Conservation (phyloP, 2,888 invertebrate genomes). For the Ferdinandea cuprea region DNA sequence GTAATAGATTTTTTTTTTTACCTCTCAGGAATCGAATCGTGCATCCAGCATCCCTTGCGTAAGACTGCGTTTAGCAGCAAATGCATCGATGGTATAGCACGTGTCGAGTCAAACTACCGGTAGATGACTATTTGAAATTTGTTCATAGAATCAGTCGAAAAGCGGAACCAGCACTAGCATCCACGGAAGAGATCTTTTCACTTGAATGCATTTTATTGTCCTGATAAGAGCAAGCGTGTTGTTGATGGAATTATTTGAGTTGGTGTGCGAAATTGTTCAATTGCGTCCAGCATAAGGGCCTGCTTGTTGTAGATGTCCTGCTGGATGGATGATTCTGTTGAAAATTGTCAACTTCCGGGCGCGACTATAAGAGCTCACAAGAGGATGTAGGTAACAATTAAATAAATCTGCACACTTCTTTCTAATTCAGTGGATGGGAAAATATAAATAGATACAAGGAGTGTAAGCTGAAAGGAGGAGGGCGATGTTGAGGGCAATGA, state of each 20-base stretch:
- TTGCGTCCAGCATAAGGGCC: conserved; percentile 20
- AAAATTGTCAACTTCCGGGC: conserved; percentile 60
- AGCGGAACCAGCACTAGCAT: conserved; percentile 57
- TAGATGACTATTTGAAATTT: conserved; percentile 50
- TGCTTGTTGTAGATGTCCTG: no score
- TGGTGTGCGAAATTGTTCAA: conserved; percentile 45
- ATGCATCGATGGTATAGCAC: conserved; percentile 25
- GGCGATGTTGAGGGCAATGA: background rate
- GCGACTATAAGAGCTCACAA: conserved; percentile 6
- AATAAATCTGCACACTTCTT: conserved; percentile 48
- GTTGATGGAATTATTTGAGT: conserved; percentile 2
- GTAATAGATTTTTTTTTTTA: conserved; percentile 20
- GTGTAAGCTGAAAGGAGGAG: background rate
- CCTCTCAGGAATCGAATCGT: conserved; percentile 1
- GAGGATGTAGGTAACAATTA: conserved; percentile 37
- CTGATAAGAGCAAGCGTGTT: conserved; percentile 37
- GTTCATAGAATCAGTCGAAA: conserved; percentile 14
- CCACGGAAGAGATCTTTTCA: conserved; percentile 55
- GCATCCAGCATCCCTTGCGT: background rate
- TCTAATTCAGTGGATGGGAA: conserved; percentile 50
- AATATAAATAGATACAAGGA: background rate
- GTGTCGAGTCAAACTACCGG: conserved; percentile 36
- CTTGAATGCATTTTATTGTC: conserved; percentile 44
- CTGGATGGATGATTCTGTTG: conserved; percentile 29
- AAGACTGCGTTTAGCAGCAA: conserved; percentile 11